Percentiles rank a stretch among this genome's conserved stretches.
Evolutionary conservation across 2,113 vertebrate species (phyloP).

Genomic region (Chamaetylas fuelleborni): DNA sequence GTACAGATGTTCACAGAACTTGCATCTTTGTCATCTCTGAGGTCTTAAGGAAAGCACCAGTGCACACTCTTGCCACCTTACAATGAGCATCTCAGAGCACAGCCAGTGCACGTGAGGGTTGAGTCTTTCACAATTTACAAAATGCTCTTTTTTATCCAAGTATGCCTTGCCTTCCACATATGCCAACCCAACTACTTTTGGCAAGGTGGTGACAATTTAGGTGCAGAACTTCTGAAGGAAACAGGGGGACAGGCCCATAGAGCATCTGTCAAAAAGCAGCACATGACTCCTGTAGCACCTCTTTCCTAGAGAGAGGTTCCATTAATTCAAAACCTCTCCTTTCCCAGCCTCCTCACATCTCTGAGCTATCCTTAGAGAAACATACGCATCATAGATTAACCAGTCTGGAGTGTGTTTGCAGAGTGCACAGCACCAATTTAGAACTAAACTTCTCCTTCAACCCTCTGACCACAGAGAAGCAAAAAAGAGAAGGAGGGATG

Average conservation of each 20-base stretch:
- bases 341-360: neutral
- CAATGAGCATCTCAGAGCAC: rapidly evolving
- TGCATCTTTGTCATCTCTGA: neutral
- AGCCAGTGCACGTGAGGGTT: neutral
- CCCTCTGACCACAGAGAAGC: neutral
- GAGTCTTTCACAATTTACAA: neutral
- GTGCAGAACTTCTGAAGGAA: neutral
- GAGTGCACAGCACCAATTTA: neutral
- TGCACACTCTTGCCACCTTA: no score
- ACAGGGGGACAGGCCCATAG: rapidly evolving
- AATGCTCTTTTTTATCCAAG: neutral
- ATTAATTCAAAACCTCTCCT: neutral
- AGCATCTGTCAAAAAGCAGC: neutral
- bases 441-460: conserved; percentile 11
- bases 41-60: neutral
- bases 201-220: neutral
- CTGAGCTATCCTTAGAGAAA: neutral
- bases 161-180: neutral
- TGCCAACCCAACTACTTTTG: neutral
- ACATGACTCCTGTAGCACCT: neutral
- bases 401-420: neutral
- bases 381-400: neutral
- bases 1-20: neutral
- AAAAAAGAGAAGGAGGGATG: neutral
- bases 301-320: neutral